These are phyloP conservation scores for Apolygus lucorum DNA, from an alignment of 1,140 invertebrate genomes.

Conservation along the genomic window DNA sequence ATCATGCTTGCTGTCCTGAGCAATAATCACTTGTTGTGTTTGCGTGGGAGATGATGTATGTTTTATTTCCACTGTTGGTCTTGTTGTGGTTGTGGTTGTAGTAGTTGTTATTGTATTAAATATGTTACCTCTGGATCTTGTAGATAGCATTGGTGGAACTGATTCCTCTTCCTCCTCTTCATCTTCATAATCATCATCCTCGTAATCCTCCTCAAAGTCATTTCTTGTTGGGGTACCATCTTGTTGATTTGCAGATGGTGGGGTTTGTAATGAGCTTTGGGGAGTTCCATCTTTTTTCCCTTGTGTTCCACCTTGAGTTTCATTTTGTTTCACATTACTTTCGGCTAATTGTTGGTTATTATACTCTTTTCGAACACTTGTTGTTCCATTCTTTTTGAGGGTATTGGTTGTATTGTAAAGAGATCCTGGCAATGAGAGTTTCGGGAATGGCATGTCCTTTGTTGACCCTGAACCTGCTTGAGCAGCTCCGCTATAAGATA, in stretches of 20 bases:
- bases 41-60: slow-evolving; percentile 31
- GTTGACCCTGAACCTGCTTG: slow-evolving; percentile 64
- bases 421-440: slow-evolving; percentile 20
- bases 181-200: slow-evolving; percentile 42
- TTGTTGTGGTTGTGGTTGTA: slow-evolving; percentile 20
- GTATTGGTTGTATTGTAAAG: slow-evolving; percentile 5
- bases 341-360: neutral
- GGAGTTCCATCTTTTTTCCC: slow-evolving; percentile 2
- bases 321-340: neutral
- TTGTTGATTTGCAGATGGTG: slow-evolving; percentile 15
- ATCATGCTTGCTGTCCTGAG: slow-evolving; percentile 36
- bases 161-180: slow-evolving; percentile 48
- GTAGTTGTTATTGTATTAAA: slow-evolving; percentile 8
- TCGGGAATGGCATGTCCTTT: slow-evolving; percentile 24
- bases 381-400: neutral
- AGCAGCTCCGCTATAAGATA: slow-evolving; percentile 68
- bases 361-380: neutral
- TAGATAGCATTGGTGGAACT: slow-evolving; percentile 28
- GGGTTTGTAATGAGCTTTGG: neutral
- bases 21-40: slow-evolving; percentile 35
- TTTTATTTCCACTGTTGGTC: slow-evolving; percentile 1
- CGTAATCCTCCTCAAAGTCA: slow-evolving; percentile 40
- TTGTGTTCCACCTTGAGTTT: neutral
- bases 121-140: slow-evolving; percentile 6
- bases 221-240: slow-evolving; percentile 28